Percentiles rank a stretch among this genome's conserved stretches.
phyloP scores from a whole-genome alignment of 2,113 vertebrate species.

The Hippoglossus stenolepis region DNA sequence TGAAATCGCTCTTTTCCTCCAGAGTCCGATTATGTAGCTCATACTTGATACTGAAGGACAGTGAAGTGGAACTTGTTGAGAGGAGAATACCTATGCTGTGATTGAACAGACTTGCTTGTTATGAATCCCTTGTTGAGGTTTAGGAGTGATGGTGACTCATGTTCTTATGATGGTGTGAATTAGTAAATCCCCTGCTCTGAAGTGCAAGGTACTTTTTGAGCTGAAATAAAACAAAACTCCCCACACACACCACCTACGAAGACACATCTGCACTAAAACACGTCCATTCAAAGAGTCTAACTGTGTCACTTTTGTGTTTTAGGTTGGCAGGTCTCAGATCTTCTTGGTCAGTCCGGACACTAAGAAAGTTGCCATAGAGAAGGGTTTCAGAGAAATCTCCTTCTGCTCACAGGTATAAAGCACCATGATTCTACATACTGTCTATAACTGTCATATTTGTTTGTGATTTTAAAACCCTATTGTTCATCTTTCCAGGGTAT shows the following conservation, averaged over 20 bases:
- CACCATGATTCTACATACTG: background rate
- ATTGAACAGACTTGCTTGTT: background rate
- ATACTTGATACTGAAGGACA: background rate
- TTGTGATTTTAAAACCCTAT: background rate
- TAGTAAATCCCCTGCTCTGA: slow-evolving; percentile 1
- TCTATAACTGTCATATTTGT: background rate
- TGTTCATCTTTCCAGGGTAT: slow-evolving; percentile 86
- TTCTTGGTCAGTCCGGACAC: slow-evolving; percentile 98
- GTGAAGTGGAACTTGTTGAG: background rate
- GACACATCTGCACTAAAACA: background rate
- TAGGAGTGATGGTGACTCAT: slow-evolving; percentile 22
- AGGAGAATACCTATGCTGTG: background rate
- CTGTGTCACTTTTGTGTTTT: slow-evolving; percentile 8
- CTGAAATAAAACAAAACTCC: slow-evolving; percentile 19
- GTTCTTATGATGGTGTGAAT: slow-evolving; percentile 12
- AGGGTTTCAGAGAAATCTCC: slow-evolving; percentile 98
- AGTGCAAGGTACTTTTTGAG: background rate
- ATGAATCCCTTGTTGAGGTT: slow-evolving; percentile 14
- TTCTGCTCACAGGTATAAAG: slow-evolving; percentile 96
- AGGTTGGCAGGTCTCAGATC: slow-evolving; percentile 97
- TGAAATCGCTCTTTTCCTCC: background rate
- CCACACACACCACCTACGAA: background rate
- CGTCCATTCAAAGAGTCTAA: slow-evolving; percentile 17
- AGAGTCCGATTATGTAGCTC: slow-evolving; percentile 1
- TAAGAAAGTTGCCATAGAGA: slow-evolving; percentile 96